Conservation (phyloP, 2,888 invertebrate genomes). For the Stramonita haemastoma region DNA sequence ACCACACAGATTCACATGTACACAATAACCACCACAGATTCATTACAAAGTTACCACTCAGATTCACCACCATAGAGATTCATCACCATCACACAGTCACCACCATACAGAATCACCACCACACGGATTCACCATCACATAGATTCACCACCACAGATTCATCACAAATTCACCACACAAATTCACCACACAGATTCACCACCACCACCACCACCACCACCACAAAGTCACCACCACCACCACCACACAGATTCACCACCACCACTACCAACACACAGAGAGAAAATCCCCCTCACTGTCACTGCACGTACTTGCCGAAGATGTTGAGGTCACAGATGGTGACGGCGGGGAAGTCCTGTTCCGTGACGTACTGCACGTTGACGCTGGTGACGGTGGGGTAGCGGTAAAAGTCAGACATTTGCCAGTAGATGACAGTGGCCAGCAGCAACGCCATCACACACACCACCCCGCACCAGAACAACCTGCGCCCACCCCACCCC, state of each 20-base stretch:
- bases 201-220: too few species aligned
- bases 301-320: slow-evolving; percentile 42
- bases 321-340: slow-evolving; percentile 55
- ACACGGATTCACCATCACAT: too few species aligned
- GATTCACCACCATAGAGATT: too few species aligned
- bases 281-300: background rate
- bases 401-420: slow-evolving; percentile 51
- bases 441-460: slow-evolving; percentile 51
- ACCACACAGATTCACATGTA: too few species aligned
- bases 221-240: background rate
- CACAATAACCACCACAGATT: too few species aligned
- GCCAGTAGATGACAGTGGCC: slow-evolving; percentile 52
- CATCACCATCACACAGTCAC: too few species aligned
- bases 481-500: slow-evolving; percentile 25
- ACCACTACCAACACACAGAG: background rate
- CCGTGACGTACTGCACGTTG: slow-evolving; percentile 50
- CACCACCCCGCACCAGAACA: slow-evolving; percentile 53
- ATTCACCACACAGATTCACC: too few species aligned
- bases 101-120: background rate
- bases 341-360: slow-evolving; percentile 54
- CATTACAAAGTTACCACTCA: too few species aligned
- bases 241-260: background rate
- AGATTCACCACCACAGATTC: background rate
- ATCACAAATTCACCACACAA: too few species aligned
- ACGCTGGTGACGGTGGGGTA: slow-evolving; percentile 56